Conservation (phyloP, 2,888 invertebrate species). For the Pharmacophagus antenor region DNA sequence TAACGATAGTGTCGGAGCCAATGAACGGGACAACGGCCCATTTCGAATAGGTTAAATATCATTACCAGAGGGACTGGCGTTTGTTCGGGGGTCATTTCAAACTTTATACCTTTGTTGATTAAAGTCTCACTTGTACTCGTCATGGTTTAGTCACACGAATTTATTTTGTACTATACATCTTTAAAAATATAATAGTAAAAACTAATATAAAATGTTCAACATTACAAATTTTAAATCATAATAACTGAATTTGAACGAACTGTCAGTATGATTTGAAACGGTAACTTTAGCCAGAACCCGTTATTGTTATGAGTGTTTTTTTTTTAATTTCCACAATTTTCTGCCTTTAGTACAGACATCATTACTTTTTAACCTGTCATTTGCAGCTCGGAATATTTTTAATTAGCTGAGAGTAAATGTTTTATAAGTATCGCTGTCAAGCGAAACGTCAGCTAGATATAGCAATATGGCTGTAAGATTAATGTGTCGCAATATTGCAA, state of each 20-base stretch:
- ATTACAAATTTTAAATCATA: too few species aligned
- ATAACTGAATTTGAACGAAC: too few species aligned
- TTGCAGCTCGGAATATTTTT: neutral
- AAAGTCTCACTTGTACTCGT: constrained; percentile 3
- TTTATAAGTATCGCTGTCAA: neutral
- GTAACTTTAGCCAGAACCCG: too few species aligned
- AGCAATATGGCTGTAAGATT: constrained; percentile 16
- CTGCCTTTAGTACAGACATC: neutral
- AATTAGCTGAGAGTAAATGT: neutral
- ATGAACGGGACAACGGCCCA: constrained; percentile 69
- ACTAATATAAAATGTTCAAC: neutral
- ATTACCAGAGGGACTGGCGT: constrained; percentile 23
- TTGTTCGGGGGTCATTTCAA: constrained; percentile 21
- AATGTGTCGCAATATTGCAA: constrained; percentile 23
- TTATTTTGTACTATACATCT: neutral
- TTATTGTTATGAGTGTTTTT: too few species aligned
- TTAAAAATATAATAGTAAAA: neutral
- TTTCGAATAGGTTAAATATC: constrained; percentile 52
- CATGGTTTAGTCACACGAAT: neutral
- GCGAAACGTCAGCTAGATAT: constrained; percentile 1
- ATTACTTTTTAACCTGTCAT: neutral
- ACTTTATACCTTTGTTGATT: constrained; percentile 11
- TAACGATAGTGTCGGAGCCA: constrained; percentile 44
- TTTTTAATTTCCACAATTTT: too few species aligned
- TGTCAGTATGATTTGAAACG: too few species aligned